Evolutionary conservation across 1,140 invertebrate species (phyloP).

Genomic region (Dreissena rostriformis): DNA sequence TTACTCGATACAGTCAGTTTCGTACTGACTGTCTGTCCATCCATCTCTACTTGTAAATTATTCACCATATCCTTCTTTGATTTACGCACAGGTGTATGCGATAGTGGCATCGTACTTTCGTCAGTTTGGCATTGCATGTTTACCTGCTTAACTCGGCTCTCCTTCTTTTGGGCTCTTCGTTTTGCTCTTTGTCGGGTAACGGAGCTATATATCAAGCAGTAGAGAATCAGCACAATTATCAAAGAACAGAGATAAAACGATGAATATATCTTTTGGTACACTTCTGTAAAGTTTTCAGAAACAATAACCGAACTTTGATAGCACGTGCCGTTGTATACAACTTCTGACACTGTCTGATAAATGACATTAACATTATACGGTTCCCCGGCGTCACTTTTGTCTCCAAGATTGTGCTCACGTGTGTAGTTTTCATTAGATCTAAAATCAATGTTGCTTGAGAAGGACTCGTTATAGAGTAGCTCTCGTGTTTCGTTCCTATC

Average conservation of each 20-base stretch:
- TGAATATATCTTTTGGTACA: slow-evolving; percentile 74
- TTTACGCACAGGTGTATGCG: slow-evolving; percentile 2
- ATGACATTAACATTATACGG: not conserved
- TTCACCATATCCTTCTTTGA: slow-evolving; percentile 9
- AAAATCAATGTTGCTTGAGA: not conserved
- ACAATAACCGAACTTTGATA: slow-evolving; percentile 58
- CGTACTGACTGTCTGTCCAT: slow-evolving; percentile 42
- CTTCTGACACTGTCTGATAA: no score
- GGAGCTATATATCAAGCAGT: slow-evolving; percentile 73
- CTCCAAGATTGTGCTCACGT: not conserved
- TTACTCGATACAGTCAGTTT: not conserved
- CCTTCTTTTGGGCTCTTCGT: slow-evolving; percentile 58
- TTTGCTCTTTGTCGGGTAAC: slow-evolving; percentile 67
- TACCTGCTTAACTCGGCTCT: slow-evolving; percentile 31
- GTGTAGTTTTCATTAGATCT: not conserved
- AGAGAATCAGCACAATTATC: slow-evolving; percentile 71
- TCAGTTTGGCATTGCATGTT: slow-evolving; percentile 55
- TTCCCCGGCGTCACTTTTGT: not conserved
- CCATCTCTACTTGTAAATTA: slow-evolving; percentile 42
- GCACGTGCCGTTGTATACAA: slow-evolving; percentile 66
- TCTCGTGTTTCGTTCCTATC: not conserved
- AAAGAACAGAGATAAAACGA: slow-evolving; percentile 71
- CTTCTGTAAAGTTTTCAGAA: slow-evolving; percentile 63
- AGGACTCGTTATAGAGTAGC: not conserved
- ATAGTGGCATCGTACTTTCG: slow-evolving; percentile 45